Conservation (phyloP, 2,888 invertebrate genomes). For the Syrista parreyssii region DNA sequence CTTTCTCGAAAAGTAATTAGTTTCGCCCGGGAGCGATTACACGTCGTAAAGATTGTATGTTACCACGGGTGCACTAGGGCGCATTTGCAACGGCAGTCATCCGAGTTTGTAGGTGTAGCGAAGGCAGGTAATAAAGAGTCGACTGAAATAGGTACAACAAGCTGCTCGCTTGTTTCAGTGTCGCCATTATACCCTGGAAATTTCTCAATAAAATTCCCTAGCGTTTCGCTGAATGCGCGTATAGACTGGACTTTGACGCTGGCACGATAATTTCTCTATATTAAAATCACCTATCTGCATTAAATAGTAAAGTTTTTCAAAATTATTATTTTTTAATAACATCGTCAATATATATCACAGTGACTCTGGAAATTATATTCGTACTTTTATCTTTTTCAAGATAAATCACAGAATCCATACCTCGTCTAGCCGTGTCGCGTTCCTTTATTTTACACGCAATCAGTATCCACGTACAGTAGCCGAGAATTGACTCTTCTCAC, state of each 20-base stretch:
- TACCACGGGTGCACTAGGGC: background rate
- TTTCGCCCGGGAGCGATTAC: conserved; percentile 28
- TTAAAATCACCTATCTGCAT: background rate
- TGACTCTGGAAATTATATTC: background rate
- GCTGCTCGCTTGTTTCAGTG: background rate
- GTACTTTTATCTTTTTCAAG: background rate
- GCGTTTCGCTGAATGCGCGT: background rate
- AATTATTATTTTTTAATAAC: background rate
- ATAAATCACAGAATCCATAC: background rate
- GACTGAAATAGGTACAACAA: background rate
- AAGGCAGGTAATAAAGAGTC: background rate
- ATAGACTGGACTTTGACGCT: background rate
- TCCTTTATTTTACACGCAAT: too few relatives aligned
- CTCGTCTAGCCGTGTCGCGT: too few relatives aligned
- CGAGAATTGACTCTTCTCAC: too few relatives aligned
- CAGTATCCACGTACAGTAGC: too few relatives aligned
- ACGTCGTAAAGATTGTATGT: conserved; percentile 20
- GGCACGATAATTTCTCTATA: background rate
- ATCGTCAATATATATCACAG: background rate
- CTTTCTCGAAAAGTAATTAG: conserved; percentile 25
- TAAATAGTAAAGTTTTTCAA: background rate
- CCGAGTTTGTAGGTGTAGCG: background rate
- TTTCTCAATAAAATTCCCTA: background rate
- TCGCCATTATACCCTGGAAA: background rate
- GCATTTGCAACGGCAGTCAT: background rate